Evolutionary conservation across 2,113 vertebrate genomes (phyloP), one percentile per base, ranked within the genome.

Genomic region (Dicrurus megarhynchus): DNA sequence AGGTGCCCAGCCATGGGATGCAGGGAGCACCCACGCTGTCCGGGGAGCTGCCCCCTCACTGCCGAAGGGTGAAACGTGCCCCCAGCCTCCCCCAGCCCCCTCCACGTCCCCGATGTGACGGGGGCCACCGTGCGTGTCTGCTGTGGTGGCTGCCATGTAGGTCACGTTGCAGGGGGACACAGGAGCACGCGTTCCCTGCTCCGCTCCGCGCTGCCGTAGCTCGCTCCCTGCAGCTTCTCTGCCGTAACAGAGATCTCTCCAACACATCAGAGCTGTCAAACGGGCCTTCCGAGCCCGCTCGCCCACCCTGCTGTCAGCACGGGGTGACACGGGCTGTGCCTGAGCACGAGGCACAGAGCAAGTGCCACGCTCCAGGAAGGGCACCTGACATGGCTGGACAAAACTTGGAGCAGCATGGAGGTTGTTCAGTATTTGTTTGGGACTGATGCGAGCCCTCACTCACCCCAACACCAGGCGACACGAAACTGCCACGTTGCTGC

Each of bases 1-100:
- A 0, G 42, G 15, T 3, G 41, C 32, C 74, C 81, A 21, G 24
- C 0, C 2, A 0, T 1, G 33, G 53, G 49, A n/a, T 0, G 5
- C 55, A 0, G 53, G 16, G 9, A 49, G 50, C 24, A 6, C 18
- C 30, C 7, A 0, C 0, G 3, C 53, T 68, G 21, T 16, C 41
- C 4, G 2, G 33, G 39, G 39, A 30, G 65, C 61, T 16, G 57
- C 33, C 32, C 11, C 42, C 26, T 63, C 53, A 0, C 39, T 44
- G 59, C 63, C 68, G 4, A 50, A 26, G 30, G 26, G 44, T 19
- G 35, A 44, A 37, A 35, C 1, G 4, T 7, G 61, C 1, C 49
- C 55, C 24, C 33, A 3, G 50, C 30, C 28, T n/a, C 8, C 35
- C 18, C 9, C 8, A 4, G 8, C 27, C 50, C 46, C 46, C 42